These are phyloP conservation scores for Harpagifer antarcticus DNA, from an alignment of 2,797 vertebrate species.

Conservation along the genomic window DNA sequence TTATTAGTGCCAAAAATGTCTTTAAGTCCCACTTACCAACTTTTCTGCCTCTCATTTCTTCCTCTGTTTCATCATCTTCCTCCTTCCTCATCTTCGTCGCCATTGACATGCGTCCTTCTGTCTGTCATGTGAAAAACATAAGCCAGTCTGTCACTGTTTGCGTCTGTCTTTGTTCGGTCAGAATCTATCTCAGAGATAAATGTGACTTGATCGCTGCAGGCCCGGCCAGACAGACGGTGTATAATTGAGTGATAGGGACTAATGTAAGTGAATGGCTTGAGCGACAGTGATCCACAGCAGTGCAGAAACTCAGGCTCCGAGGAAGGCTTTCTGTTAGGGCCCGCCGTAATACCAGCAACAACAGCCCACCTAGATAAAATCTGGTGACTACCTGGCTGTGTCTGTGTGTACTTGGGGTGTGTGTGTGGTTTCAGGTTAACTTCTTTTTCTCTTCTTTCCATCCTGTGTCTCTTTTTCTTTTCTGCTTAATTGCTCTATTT, in stretches of 20 bases:
- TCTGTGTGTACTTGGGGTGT: conserved; percentile 1
- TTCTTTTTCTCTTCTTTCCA: conserved; percentile 36
- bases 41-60: not conserved
- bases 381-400: conserved; percentile 57
- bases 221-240: conserved; percentile 61
- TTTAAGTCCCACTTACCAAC: not conserved
- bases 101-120: not conserved
- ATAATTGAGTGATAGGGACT: conserved; percentile 74
- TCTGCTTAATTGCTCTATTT: conserved; percentile 40
- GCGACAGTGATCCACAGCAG: conserved; percentile 57
- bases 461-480: conserved; percentile 8
- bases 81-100: not conserved
- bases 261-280: conserved; percentile 71
- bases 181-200: conserved; percentile 68
- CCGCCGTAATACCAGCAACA: conserved; percentile 59
- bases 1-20: not conserved
- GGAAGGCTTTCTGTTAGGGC: conserved; percentile 61
- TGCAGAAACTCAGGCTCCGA: conserved; percentile 43
- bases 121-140: conserved; percentile 30
- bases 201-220: conserved; percentile 70
- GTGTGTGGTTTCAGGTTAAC: conserved; percentile 42
- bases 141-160: conserved; percentile 45
- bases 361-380: conserved; percentile 63
- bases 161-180: conserved; percentile 71
- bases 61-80: not conserved